These are phyloP conservation scores for Calameuta filiformis DNA, from an alignment of 2,888 invertebrate species.

Conservation along the genomic window DNA sequence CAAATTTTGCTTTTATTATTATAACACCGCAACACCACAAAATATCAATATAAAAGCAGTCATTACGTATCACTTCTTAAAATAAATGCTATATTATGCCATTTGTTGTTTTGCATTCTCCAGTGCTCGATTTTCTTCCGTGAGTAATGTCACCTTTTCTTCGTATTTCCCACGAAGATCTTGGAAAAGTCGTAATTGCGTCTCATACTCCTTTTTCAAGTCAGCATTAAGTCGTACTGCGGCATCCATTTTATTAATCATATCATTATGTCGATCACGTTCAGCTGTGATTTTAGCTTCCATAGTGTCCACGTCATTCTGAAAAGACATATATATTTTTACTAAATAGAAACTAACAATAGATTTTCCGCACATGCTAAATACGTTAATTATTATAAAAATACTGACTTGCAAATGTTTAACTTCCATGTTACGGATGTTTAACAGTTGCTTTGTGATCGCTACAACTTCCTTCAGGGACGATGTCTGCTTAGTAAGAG, in stretches of 20 bases:
- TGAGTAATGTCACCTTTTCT: constrained; percentile 71
- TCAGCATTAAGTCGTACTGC: constrained; percentile 81
- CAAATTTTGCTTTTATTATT: background rate
- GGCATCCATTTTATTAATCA: constrained; percentile 77
- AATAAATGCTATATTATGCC: background rate
- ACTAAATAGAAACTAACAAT: background rate
- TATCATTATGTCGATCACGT: constrained; percentile 76
- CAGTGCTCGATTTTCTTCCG: constrained; percentile 67
- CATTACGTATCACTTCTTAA: background rate
- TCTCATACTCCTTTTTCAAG: constrained; percentile 81
- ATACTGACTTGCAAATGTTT: constrained; percentile 75
- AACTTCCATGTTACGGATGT: constrained; percentile 82
- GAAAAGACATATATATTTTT: constrained; percentile 23
- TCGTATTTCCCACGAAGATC: constrained; percentile 77
- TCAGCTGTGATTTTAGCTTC: constrained; percentile 78
- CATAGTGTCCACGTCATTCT: constrained; percentile 77
- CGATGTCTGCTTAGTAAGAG: constrained; percentile 76
- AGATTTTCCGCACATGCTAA: background rate
- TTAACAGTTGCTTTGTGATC: constrained; percentile 83
- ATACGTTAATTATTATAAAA: background rate
- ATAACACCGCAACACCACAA: background rate
- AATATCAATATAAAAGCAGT: background rate
- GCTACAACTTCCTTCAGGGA: constrained; percentile 84
- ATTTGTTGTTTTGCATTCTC: constrained; percentile 36
- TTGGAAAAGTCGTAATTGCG: constrained; percentile 79